phyloP scores from a whole-genome alignment of 2,797 vertebrate species.

The Esox lucius region DNA sequence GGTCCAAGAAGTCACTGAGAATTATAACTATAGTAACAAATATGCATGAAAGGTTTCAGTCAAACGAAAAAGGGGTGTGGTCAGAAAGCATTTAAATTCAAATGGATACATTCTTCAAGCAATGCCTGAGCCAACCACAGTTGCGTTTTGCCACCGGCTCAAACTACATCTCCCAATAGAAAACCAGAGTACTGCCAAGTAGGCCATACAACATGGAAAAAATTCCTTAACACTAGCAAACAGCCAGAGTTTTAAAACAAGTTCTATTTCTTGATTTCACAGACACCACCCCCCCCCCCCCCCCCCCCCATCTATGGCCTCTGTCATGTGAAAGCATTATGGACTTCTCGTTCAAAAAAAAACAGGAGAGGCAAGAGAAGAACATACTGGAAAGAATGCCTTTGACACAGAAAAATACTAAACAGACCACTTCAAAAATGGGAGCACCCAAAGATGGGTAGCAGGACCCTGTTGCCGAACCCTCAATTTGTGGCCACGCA shows the following conservation, averaged over 20 bases:
- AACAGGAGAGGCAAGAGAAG: constrained; percentile 31
- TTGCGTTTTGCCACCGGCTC: not conserved
- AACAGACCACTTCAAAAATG: constrained; percentile 16
- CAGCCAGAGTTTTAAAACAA: not conserved
- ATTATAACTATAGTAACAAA: no score
- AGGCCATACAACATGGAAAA: not conserved
- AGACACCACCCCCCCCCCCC: no score
- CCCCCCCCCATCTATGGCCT: not conserved
- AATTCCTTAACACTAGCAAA: not conserved
- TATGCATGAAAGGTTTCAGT: not conserved
- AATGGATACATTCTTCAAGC: no score
- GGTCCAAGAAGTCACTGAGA: no score
- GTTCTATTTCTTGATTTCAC: not conserved
- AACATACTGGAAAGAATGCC: constrained; percentile 57
- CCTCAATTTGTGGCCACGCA: not conserved
- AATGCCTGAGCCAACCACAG: not conserved
- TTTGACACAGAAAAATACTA: constrained; percentile 47
- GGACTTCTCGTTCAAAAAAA: constrained; percentile 12
- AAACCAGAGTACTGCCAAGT: not conserved
- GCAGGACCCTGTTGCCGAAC: not conserved
- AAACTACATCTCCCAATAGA: not conserved
- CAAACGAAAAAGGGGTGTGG: no score
- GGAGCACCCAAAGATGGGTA: no score
- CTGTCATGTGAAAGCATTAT: not conserved
- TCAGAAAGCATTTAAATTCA: no score